These are phyloP conservation scores for Onchidella celtica DNA, from an alignment of 2,888 invertebrate genomes.

Conservation along the genomic window DNA sequence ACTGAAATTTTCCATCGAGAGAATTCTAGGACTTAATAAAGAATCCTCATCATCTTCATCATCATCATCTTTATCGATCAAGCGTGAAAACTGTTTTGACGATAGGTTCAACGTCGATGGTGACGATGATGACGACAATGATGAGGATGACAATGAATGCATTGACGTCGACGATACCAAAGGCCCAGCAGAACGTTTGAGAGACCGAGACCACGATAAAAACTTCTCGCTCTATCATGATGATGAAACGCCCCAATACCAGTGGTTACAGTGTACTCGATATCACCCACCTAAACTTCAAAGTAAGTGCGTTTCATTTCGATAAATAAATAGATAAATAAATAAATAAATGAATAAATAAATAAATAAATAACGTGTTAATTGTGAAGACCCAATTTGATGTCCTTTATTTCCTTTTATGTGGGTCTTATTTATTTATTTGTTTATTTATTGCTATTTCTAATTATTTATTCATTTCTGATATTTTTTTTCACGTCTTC, in stretches of 20 bases:
- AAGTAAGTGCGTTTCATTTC: constrained; percentile 69
- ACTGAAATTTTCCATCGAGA: constrained; percentile 73
- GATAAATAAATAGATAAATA: no score
- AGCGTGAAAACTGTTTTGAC: neutral
- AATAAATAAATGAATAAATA: no score
- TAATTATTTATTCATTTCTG: no score
- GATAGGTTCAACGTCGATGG: neutral
- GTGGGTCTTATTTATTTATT: no score
- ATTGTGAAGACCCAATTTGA: no score
- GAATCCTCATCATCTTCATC: neutral
- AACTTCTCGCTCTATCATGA: neutral
- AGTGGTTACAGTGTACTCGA: constrained; percentile 78
- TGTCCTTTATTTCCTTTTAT: no score
- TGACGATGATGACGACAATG: constrained; percentile 5
- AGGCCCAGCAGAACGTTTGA: no score
- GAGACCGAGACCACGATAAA: neutral
- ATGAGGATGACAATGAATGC: constrained; percentile 10
- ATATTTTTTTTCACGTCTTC: no score
- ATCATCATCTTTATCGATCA: no score
- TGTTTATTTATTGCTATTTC: no score
- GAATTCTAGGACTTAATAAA: constrained; percentile 24
- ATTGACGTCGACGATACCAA: constrained; percentile 11
- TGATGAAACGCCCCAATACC: constrained; percentile 55
- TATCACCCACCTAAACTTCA: constrained; percentile 78
- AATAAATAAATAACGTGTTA: no score